phyloP scores from a whole-genome alignment of 2,797 vertebrate species.

The Enteromius unitaeniatus region DNA sequence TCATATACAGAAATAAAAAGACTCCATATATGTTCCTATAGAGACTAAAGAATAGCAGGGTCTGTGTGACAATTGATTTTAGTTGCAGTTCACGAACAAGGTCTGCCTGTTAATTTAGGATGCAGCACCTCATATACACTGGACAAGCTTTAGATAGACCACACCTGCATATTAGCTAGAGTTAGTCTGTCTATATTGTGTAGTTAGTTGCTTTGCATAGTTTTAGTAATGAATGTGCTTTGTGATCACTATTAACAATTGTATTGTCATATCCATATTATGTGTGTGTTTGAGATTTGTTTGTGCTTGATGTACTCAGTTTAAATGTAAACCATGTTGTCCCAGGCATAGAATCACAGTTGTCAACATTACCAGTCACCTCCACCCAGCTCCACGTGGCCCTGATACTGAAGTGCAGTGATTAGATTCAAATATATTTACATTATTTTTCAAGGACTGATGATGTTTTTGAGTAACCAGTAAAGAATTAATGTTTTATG shows the following conservation, averaged over 20 bases:
- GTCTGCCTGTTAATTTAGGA: conserved; percentile 48
- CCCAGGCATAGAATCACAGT: not conserved
- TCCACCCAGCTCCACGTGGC: not conserved
- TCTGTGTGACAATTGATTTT: conserved; percentile 7
- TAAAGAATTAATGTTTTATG: conserved; percentile 39
- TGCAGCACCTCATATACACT: conserved; percentile 27
- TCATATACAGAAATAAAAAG: conserved; percentile 64
- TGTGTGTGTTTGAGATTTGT: conserved; percentile 45
- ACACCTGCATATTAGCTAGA: conserved; percentile 11
- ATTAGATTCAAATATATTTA: conserved; percentile 1
- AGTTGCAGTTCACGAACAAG: not conserved
- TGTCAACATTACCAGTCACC: conserved; percentile 9
- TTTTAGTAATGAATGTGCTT: conserved; percentile 29
- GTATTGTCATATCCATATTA: conserved; percentile 27
- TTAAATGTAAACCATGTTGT: conserved; percentile 26
- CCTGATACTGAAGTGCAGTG: conserved; percentile 26
- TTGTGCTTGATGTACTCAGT: conserved; percentile 41
- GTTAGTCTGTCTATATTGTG: conserved; percentile 32
- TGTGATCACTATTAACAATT: conserved; percentile 27
- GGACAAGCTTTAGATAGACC: conserved; percentile 52
- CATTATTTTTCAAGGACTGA: conserved; percentile 29
- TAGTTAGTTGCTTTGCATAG: conserved; percentile 40
- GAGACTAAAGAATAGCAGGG: conserved; percentile 1
- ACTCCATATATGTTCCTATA: conserved; percentile 1
- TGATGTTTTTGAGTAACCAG: conserved; percentile 14